phyloP scores from a whole-genome alignment of 2,113 vertebrate species.

The Bostrychus sinensis region DNA sequence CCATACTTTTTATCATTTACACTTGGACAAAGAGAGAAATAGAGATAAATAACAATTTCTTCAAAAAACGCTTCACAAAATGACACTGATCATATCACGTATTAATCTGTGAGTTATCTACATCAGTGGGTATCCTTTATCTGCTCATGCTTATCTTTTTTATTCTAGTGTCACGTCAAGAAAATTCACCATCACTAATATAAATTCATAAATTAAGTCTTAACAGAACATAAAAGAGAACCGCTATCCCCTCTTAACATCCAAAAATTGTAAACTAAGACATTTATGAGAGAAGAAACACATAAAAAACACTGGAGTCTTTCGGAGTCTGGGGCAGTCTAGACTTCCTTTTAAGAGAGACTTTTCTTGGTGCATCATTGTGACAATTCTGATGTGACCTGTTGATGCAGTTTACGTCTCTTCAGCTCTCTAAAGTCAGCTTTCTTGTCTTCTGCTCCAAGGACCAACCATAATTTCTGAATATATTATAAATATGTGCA shows the following conservation, averaged over 20 bases:
- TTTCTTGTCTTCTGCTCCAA: constrained; percentile 21
- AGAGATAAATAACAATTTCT: constrained; percentile 54
- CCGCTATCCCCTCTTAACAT: constrained; percentile 56
- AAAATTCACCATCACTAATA: constrained; percentile 72
- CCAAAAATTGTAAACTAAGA: constrained; percentile 55
- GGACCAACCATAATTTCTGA: constrained; percentile 29
- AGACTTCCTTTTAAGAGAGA: too few relatives aligned
- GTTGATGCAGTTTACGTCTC: constrained; percentile 5
- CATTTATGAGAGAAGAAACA: constrained; percentile 52
- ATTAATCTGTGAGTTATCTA: constrained; percentile 73
- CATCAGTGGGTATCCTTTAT: constrained; percentile 67
- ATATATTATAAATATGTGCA: constrained; percentile 24
- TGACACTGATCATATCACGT: constrained; percentile 73
- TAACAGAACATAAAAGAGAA: constrained; percentile 71
- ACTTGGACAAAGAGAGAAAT: constrained; percentile 44
- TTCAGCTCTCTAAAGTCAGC: constrained; percentile 18
- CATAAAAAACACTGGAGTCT: constrained; percentile 45
- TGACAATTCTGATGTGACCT: background rate
- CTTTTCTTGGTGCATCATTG: background rate
- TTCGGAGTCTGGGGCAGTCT: constrained; percentile 2
- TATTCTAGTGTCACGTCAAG: constrained; percentile 68
- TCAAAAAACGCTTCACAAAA: constrained; percentile 74
- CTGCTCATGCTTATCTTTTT: constrained; percentile 73
- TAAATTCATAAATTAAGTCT: constrained; percentile 72
- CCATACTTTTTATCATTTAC: constrained; percentile 61